A percentile compares a stretch with the other conserved stretches of the same genome.
Conservation (phyloP, 2,113 vertebrate species). For the Sylvilagus bachmani region DNA sequence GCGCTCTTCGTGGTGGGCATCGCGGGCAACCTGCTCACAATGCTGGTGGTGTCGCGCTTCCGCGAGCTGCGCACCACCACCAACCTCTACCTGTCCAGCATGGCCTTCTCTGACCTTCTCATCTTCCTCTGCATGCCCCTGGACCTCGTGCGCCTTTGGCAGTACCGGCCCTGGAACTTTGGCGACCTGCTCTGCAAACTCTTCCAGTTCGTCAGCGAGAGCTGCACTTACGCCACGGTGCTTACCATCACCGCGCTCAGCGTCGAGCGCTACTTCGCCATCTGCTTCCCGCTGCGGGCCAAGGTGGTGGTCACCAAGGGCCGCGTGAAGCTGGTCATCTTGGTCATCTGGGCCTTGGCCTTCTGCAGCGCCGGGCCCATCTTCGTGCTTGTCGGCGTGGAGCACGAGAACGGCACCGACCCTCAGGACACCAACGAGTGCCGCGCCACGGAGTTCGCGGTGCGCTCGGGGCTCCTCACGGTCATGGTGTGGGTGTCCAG, state of each 20-base stretch:
- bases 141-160: slow-evolving; percentile 97
- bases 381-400: slow-evolving; percentile 96
- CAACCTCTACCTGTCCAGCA: slow-evolving; percentile 98
- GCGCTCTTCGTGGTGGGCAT: slow-evolving; percentile 94
- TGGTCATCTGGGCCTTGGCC: slow-evolving; percentile 95
- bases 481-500: slow-evolving; percentile 98
- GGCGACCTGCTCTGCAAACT: slow-evolving; percentile 97
- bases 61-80: slow-evolving; percentile 97
- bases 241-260: slow-evolving; percentile 98
- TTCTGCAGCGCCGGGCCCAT: slow-evolving; percentile 95
- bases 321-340: slow-evolving; percentile 94
- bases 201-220: slow-evolving; percentile 97
- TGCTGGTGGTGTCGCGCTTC: slow-evolving; percentile 95
- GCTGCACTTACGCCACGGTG: slow-evolving; percentile 97
- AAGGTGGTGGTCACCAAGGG: slow-evolving; percentile 96
- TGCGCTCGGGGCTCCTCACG: slow-evolving; percentile 95
- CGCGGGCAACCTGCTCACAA: slow-evolving; percentile 95
- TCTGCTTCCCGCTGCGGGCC: slow-evolving; percentile 97
- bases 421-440: slow-evolving; percentile 95
- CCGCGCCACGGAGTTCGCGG: slow-evolving; percentile 95
- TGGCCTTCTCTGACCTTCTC: slow-evolving; percentile 97
- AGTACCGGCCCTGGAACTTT: slow-evolving; percentile 96
- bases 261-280: slow-evolving; percentile 96
- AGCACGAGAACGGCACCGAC: slow-evolving; percentile 91
- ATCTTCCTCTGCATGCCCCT: slow-evolving; percentile 98